Percentiles rank a stretch among this genome's conserved stretches.
phyloP scores from a whole-genome alignment of 2,888 invertebrate genomes.

The Philereme vetulata region DNA sequence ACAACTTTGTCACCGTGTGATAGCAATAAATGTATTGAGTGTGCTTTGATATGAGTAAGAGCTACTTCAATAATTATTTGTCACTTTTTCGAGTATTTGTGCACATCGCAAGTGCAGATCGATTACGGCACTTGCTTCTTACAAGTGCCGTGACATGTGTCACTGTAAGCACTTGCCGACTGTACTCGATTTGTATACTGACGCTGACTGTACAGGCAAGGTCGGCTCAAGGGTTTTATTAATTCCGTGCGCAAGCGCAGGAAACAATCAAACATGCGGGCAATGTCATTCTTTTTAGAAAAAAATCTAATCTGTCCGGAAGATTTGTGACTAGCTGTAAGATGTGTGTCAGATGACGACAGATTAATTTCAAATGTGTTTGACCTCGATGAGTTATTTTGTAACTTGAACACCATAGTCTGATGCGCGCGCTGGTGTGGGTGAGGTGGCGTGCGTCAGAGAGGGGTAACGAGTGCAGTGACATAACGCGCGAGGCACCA shows the following conservation, averaged over 20 bases:
- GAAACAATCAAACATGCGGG: constrained; percentile 11
- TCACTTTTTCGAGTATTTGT: constrained; percentile 1
- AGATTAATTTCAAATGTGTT: constrained; percentile 4
- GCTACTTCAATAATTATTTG: background rate
- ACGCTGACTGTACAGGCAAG: constrained; percentile 10
- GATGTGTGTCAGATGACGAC: constrained; percentile 11
- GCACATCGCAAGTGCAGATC: constrained; percentile 1
- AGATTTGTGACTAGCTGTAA: background rate
- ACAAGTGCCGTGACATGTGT: background rate
- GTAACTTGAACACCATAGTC: constrained; percentile 10
- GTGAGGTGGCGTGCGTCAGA: too few relatives aligned
- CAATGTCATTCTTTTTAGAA: constrained; percentile 16
- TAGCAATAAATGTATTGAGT: too few relatives aligned
- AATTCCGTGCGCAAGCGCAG: constrained; percentile 21
- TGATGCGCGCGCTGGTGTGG: too few relatives aligned
- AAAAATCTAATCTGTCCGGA: constrained; percentile 5
- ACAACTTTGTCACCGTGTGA: too few relatives aligned
- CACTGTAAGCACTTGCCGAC: background rate
- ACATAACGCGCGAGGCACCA: too few relatives aligned
- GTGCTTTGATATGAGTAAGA: background rate
- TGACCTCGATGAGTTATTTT: constrained; percentile 23
- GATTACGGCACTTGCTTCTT: background rate
- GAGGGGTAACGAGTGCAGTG: too few relatives aligned
- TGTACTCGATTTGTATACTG: background rate
- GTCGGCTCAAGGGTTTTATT: constrained; percentile 1